Conservation (phyloP, 2,797 vertebrate species). For the Salmo trutta region DNA sequence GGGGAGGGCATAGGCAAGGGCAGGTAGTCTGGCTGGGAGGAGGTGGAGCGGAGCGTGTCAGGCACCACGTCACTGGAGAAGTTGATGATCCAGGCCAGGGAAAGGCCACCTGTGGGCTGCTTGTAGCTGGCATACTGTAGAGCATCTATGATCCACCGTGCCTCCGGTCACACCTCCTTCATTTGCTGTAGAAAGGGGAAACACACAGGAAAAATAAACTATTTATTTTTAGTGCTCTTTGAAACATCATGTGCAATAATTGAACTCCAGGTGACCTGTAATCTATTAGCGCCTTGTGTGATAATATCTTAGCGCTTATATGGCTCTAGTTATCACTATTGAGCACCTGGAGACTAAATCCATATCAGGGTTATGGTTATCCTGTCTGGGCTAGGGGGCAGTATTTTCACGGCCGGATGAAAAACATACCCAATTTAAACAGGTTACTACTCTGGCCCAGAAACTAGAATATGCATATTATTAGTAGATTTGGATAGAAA, state of each 20-base stretch:
- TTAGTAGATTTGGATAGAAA: too few relatives aligned
- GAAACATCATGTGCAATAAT: neutral
- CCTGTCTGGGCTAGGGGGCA: too few relatives aligned
- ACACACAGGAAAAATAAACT: neutral
- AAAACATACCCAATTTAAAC: too few relatives aligned
- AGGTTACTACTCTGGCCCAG: too few relatives aligned
- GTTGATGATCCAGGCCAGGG: constrained; percentile 82
- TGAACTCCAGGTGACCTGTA: neutral
- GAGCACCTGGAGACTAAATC: neutral
- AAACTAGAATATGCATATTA: too few relatives aligned
- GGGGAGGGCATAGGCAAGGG: constrained; percentile 85
- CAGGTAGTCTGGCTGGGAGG: constrained; percentile 83
- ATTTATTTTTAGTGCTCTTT: neutral
- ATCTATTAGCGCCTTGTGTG: neutral
- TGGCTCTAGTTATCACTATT: neutral
- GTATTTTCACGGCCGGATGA: too few relatives aligned
- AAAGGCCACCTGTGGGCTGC: constrained; percentile 83
- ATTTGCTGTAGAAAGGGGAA: constrained; percentile 78
- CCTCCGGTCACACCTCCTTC: constrained; percentile 91
- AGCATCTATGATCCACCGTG: constrained; percentile 90
- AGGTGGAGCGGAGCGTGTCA: constrained; percentile 75
- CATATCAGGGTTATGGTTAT: neutral
- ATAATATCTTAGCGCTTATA: too few relatives aligned
- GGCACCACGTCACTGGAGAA: constrained; percentile 69
- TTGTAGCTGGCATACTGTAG: constrained; percentile 90